phyloP scores from a whole-genome alignment of 2,113 vertebrate genomes.

The Bostrychus sinensis region DNA sequence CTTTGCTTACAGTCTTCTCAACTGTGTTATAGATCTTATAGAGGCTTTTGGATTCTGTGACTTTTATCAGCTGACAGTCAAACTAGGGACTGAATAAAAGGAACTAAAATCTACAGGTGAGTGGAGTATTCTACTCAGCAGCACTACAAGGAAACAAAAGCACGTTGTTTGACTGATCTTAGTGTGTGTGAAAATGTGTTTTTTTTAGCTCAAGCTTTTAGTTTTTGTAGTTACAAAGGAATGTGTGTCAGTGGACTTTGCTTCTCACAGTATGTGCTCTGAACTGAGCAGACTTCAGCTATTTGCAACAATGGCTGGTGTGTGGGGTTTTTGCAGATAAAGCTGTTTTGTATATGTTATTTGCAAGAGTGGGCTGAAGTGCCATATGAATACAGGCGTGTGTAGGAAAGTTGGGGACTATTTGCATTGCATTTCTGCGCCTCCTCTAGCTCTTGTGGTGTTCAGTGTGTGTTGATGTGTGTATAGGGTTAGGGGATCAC shows the following conservation, averaged over 20 bases:
- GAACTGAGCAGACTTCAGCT: slow-evolving; percentile 5
- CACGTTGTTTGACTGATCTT: slow-evolving; percentile 16
- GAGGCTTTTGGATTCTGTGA: background rate
- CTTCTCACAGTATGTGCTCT: slow-evolving; percentile 16
- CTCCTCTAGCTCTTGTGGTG: background rate
- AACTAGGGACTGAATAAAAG: slow-evolving; percentile 9
- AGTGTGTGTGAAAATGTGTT: slow-evolving; percentile 12
- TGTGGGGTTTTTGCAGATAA: slow-evolving; percentile 20
- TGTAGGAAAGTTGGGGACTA: slow-evolving; percentile 42
- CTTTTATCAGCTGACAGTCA: slow-evolving; percentile 22
- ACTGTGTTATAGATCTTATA: background rate
- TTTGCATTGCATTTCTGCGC: slow-evolving; percentile 28
- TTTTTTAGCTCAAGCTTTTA: slow-evolving; percentile 11
- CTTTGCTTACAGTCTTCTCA: background rate
- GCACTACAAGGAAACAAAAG: slow-evolving; percentile 33
- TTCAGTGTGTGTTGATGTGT: slow-evolving; percentile 10
- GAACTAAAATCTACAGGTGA: slow-evolving; percentile 54
- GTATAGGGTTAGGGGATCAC: slow-evolving; percentile 17
- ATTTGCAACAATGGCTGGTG: slow-evolving; percentile 6
- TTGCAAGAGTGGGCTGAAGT: slow-evolving; percentile 37
- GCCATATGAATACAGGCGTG: slow-evolving; percentile 50
- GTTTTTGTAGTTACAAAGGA: background rate
- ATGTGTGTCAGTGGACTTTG: slow-evolving; percentile 51
- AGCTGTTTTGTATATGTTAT: slow-evolving; percentile 24
- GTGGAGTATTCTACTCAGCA: slow-evolving; percentile 31